Conservation (phyloP, 1,140 invertebrate species). For the Drosophila leontia region DNA sequence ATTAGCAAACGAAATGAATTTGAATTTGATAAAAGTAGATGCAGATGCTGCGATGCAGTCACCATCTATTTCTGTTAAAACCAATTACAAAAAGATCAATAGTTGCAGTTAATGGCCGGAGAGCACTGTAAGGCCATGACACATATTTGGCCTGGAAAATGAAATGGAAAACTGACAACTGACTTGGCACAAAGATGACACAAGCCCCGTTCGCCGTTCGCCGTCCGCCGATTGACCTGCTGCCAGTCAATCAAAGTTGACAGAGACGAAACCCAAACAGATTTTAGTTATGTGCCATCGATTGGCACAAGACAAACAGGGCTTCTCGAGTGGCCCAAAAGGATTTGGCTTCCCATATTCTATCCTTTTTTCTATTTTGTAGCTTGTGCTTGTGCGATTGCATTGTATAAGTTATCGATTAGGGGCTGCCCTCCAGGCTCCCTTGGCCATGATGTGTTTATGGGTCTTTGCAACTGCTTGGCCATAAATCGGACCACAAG, state of each 20-base stretch:
- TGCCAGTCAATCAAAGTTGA: conserved; percentile 38
- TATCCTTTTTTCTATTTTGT: neutral
- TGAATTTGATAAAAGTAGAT: conserved; percentile 38
- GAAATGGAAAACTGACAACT: conserved; percentile 57
- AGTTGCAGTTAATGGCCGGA: conserved; percentile 19
- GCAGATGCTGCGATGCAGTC: conserved; percentile 40
- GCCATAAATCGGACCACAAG: conserved; percentile 61
- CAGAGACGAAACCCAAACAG: conserved; percentile 31
- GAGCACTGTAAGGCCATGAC: conserved; percentile 60
- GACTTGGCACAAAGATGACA: conserved; percentile 31
- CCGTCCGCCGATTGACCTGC: conserved; percentile 2
- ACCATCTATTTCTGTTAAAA: conserved; percentile 50
- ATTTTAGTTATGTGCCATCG: conserved; percentile 38
- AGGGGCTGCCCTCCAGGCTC: conserved; percentile 27
- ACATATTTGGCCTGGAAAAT: conserved; percentile 59
- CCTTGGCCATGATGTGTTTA: conserved; percentile 61
- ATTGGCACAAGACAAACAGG: conserved; percentile 20
- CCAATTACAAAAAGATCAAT: conserved; percentile 47
- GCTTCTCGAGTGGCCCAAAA: conserved; percentile 15
- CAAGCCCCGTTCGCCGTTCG: neutral
- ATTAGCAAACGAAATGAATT: conserved; percentile 64
- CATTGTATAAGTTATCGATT: conserved; percentile 46
- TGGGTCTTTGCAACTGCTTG: conserved; percentile 51
- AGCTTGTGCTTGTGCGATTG: conserved; percentile 1
- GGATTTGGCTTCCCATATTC: conserved; percentile 25